Conservation (phyloP, 2,113 vertebrate genomes). For the Crotalus horridus region DNA sequence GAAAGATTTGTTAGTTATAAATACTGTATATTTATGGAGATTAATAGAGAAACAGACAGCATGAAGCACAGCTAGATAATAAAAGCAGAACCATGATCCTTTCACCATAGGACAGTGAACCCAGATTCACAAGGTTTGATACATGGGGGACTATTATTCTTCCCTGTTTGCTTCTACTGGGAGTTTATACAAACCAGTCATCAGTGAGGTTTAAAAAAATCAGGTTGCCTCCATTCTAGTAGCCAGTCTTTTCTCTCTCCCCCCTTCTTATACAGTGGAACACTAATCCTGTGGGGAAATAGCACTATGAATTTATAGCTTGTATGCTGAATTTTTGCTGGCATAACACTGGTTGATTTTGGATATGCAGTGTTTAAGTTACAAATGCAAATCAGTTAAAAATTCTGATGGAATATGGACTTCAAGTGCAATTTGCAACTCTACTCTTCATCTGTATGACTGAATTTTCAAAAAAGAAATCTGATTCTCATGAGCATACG, state of each 20-base stretch:
- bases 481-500: neutral
- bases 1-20: slow-evolving; percentile 43
- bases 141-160: slow-evolving; percentile 7
- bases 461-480: neutral
- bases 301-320: slow-evolving; percentile 52
- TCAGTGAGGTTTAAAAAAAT: slow-evolving; percentile 23
- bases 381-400: slow-evolving; percentile 60
- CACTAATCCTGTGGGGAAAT: neutral
- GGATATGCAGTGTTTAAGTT: slow-evolving; percentile 59
- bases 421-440: neutral
- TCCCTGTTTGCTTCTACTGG: slow-evolving; percentile 3
- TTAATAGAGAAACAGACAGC: slow-evolving; percentile 49
- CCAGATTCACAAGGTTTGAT: slow-evolving; percentile 28
- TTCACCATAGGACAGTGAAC: slow-evolving; percentile 8
- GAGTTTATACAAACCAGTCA: slow-evolving; percentile 2
- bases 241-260: slow-evolving; percentile 25
- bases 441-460: neutral
- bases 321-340: slow-evolving; percentile 66
- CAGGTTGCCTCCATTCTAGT: slow-evolving; percentile 23
- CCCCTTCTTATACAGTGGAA: slow-evolving; percentile 19
- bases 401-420: slow-evolving; percentile 39
- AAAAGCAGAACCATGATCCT: slow-evolving; percentile 41
- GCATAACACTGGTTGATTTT: slow-evolving; percentile 59
- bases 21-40: slow-evolving; percentile 58
- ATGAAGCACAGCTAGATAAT: slow-evolving; percentile 20